Percentiles rank a stretch among this genome's conserved stretches.
These are phyloP conservation scores for Sarcophaga caerulescens DNA, from an alignment of 2,888 invertebrate species.

Conservation along the genomic window DNA sequence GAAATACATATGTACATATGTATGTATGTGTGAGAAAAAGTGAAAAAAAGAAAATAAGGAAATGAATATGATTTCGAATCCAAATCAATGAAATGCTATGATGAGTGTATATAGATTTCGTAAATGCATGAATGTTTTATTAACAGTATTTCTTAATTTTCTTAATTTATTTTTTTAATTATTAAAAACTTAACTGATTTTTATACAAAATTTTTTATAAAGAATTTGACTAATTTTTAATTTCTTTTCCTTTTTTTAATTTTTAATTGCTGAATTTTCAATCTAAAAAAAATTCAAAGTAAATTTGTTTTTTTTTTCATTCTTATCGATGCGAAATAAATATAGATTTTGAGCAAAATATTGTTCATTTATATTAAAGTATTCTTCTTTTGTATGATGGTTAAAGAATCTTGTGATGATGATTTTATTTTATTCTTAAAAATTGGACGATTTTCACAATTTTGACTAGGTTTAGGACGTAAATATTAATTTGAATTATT, in stretches of 20 bases:
- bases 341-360: slow-evolving; percentile 40
- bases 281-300: slow-evolving; percentile 16
- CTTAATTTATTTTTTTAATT: not conserved
- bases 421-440: slow-evolving; percentile 58
- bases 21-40: not conserved
- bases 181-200: slow-evolving; percentile 24
- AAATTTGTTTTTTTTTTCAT: slow-evolving; percentile 1
- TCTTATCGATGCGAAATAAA: slow-evolving; percentile 23
- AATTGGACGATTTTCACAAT: slow-evolving; percentile 82
- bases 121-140: not conserved
- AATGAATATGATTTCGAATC: not conserved
- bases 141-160: not conserved
- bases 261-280: slow-evolving; percentile 35
- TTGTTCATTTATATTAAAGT: not conserved
- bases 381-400: slow-evolving; percentile 13
- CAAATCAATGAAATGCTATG: not conserved
- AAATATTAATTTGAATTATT: slow-evolving; percentile 27
- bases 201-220: slow-evolving; percentile 37
- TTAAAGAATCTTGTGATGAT: slow-evolving; percentile 40
- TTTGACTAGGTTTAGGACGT: slow-evolving; percentile 80
- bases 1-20: no score
- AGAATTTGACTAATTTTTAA: slow-evolving; percentile 43
- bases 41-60: not conserved
- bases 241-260: slow-evolving; percentile 4
- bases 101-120: not conserved